phyloP scores from a whole-genome alignment of 2,113 vertebrate species.

The Neolamprologus tretocephalus region DNA sequence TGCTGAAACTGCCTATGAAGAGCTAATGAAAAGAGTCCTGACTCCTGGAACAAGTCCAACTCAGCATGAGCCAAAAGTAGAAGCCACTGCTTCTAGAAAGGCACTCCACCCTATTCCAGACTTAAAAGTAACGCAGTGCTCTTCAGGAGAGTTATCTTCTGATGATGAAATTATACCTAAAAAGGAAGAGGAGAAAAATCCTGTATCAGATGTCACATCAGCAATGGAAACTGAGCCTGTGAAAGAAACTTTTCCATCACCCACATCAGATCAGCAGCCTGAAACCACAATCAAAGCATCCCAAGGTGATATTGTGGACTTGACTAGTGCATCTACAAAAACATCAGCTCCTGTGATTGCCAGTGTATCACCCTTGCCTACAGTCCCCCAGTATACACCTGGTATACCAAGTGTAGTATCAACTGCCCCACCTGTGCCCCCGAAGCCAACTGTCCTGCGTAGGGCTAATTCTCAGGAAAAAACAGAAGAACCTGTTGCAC shows the following conservation, averaged over 20 bases:
- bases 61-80: conserved; percentile 58
- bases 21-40: conserved; percentile 85
- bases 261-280: conserved; percentile 9
- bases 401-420: conserved; percentile 68
- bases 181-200: conserved; percentile 66
- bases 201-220: conserved; percentile 61
- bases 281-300: background rate
- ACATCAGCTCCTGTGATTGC: conserved; percentile 33
- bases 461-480: conserved; percentile 82
- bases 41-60: conserved; percentile 84
- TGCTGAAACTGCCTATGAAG: conserved; percentile 89
- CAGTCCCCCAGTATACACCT: conserved; percentile 72
- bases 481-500: conserved; percentile 72
- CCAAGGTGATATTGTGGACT: conserved; percentile 54
- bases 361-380: conserved; percentile 67
- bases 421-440: conserved; percentile 73
- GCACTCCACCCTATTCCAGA: conserved; percentile 88
- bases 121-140: conserved; percentile 95
- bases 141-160: conserved; percentile 86
- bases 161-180: conserved; percentile 78
- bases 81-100: conserved; percentile 67
- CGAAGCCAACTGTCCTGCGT: conserved; percentile 76
- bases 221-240: conserved; percentile 20
- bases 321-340: conserved; percentile 46
- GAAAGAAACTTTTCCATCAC: background rate